Evolutionary conservation across 1,140 invertebrate species (phyloP).

Genomic region (Pachypsylla venusta): DNA sequence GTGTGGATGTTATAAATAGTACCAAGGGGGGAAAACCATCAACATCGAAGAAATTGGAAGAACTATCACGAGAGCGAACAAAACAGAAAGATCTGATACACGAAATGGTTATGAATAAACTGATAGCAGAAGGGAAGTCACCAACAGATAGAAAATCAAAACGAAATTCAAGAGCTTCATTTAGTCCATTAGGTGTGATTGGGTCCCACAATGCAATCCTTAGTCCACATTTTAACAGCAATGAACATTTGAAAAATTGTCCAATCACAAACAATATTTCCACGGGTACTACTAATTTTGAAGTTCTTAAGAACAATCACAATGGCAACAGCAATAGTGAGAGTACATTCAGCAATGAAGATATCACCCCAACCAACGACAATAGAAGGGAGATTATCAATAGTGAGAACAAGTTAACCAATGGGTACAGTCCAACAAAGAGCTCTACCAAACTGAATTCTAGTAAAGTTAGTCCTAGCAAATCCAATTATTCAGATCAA

Average conservation of each 20-base stretch:
- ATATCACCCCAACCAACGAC: slow-evolving; percentile 7
- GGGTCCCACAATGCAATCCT: slow-evolving; percentile 17
- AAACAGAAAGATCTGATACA: slow-evolving; percentile 56
- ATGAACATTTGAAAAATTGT: background rate
- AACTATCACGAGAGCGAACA: slow-evolving; percentile 45
- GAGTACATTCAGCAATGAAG: background rate
- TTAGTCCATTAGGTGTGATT: slow-evolving; percentile 16
- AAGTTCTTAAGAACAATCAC: background rate
- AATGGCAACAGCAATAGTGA: background rate
- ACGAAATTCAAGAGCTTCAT: slow-evolving; percentile 30
- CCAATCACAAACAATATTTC: background rate
- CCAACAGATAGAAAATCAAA: slow-evolving; percentile 41
- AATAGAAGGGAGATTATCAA: too few relatives aligned
- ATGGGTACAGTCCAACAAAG: too few relatives aligned
- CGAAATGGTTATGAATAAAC: slow-evolving; percentile 61
- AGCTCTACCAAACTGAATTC: too few relatives aligned
- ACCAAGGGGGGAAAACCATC: background rate
- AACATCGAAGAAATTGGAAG: slow-evolving; percentile 42
- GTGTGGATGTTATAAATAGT: background rate
- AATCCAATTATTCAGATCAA: too few relatives aligned
- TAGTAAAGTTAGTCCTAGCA: too few relatives aligned
- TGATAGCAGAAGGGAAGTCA: slow-evolving; percentile 48
- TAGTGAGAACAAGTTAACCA: too few relatives aligned
- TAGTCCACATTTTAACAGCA: background rate
- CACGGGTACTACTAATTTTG: background rate